These are phyloP conservation scores for Acrocephalus scirpaceus DNA, from an alignment of 2,797 vertebrate genomes.

Conservation along the genomic window DNA sequence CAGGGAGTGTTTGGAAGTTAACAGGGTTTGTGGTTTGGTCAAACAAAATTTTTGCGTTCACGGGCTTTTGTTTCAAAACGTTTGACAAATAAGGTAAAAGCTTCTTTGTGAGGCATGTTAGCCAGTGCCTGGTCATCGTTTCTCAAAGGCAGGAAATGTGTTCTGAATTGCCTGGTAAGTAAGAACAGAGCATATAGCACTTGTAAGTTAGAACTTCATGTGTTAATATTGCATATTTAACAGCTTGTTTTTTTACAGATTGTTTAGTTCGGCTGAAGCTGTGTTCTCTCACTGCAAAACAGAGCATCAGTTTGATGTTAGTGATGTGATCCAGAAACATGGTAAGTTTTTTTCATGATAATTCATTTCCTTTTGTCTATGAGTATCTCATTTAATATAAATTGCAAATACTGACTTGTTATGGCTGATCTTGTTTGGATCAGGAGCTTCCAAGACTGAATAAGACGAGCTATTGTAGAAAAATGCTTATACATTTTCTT, in stretches of 20 bases:
- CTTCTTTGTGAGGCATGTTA: fast-evolving
- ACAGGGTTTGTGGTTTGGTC: neutral
- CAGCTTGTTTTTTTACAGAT: neutral
- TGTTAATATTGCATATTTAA: neutral
- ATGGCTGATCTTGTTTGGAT: fast-evolving
- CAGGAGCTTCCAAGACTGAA: neutral
- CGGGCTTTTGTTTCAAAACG: neutral
- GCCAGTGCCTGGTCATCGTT: neutral
- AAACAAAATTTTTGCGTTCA: fast-evolving
- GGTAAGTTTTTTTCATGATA: slow-evolving; percentile 70
- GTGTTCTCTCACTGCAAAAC: slow-evolving; percentile 84
- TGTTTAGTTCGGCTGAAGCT: slow-evolving; percentile 79
- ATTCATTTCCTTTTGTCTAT: fast-evolving
- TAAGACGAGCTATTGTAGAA: neutral
- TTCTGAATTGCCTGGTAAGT: neutral
- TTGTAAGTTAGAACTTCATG: fast-evolving
- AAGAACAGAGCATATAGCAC: neutral
- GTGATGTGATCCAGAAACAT: slow-evolving; percentile 79
- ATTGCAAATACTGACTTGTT: neutral
- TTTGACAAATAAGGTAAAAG: neutral
- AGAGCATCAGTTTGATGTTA: slow-evolving; percentile 84
- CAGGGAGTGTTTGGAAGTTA: neutral
- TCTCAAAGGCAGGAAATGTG: neutral
- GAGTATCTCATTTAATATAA: neutral
- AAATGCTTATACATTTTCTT: neutral